phyloP scores from a whole-genome alignment of 2,113 vertebrate species.

The Triplophysa dalaica region DNA sequence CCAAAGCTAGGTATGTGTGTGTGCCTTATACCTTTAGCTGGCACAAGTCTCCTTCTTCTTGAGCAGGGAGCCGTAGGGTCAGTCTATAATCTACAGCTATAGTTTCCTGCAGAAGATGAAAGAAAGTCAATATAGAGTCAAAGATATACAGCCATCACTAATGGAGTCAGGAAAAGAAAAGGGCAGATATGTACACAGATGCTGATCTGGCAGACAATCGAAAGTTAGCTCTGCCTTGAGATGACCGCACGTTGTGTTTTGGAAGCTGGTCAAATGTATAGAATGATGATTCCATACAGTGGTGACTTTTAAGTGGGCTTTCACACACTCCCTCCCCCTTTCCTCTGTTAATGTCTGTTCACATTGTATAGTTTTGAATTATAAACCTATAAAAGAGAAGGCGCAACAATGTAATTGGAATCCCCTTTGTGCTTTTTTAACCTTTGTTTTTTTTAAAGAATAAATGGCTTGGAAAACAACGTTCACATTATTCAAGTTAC shows the following conservation, averaged over 20 bases:
- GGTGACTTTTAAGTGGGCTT: too few relatives aligned
- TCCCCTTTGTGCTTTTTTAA: too few relatives aligned
- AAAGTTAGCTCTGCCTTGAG: neutral
- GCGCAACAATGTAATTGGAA: too few relatives aligned
- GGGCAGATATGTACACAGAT: constrained; percentile 29
- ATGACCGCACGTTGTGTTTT: neutral
- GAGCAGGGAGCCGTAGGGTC: constrained; percentile 25
- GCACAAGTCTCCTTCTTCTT: neutral
- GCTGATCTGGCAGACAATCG: constrained; percentile 2
- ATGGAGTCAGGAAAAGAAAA: constrained; percentile 42
- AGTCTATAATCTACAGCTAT: constrained; percentile 43
- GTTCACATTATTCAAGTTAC: too few relatives aligned
- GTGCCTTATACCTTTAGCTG: neutral
- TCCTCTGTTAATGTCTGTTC: too few relatives aligned
- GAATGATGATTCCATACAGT: too few relatives aligned
- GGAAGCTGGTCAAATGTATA: neutral
- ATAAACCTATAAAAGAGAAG: too few relatives aligned
- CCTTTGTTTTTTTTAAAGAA: too few relatives aligned
- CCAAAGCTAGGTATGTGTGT: neutral
- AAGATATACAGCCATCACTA: constrained; percentile 37
- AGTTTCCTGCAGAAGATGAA: constrained; percentile 48
- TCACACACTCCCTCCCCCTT: too few relatives aligned
- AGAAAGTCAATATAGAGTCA: constrained; percentile 51
- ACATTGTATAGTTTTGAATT: too few relatives aligned
- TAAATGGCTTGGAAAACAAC: too few relatives aligned